Conservation (phyloP, 2,797 vertebrate genomes). For the Silurus aristotelis region DNA sequence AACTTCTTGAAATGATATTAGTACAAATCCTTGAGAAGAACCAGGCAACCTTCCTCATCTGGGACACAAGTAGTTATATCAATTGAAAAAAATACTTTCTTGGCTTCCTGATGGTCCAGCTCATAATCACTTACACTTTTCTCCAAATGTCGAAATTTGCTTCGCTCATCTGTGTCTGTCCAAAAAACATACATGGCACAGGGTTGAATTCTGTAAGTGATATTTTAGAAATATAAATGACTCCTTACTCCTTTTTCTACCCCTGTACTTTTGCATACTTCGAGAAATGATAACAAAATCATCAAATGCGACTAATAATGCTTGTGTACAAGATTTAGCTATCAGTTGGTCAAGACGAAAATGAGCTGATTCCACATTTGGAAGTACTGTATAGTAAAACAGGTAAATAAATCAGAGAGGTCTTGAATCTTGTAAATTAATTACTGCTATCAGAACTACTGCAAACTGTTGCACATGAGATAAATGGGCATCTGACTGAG, state of each 20-base stretch:
- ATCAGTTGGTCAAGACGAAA: background rate
- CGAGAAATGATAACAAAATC: background rate
- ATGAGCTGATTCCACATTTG: background rate
- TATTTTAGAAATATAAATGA: background rate
- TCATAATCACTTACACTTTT: background rate
- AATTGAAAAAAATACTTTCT: background rate
- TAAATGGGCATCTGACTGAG: background rate
- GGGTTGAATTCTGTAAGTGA: background rate
- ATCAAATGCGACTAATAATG: background rate
- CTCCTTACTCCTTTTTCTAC: background rate
- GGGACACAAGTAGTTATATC: background rate
- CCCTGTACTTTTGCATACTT: background rate
- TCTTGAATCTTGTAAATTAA: background rate
- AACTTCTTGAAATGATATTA: too few species aligned
- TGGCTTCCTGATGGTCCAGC: too few species aligned
- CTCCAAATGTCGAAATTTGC: background rate
- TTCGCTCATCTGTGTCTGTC: background rate
- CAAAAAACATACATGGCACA: background rate
- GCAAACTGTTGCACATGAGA: background rate
- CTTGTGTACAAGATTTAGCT: background rate
- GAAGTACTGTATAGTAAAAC: background rate
- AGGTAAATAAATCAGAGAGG: background rate
- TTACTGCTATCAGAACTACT: background rate
- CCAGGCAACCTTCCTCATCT: too few species aligned
- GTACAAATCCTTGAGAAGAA: too few species aligned